Conservation (phyloP, 2,888 invertebrate species). For the Mycalesis mineus region DNA sequence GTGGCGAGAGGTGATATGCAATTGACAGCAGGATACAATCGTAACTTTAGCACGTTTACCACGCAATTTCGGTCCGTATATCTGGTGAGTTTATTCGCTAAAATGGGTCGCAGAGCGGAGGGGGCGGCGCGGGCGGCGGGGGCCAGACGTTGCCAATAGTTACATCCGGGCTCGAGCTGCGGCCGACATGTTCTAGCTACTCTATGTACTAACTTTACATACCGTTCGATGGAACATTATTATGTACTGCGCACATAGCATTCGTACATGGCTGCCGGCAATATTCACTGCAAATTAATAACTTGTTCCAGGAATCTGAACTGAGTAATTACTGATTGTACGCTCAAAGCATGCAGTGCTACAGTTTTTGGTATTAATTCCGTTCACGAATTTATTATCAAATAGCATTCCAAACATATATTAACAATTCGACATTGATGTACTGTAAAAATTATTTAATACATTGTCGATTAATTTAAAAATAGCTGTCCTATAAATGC, state of each 20-base stretch:
- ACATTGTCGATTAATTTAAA: no score
- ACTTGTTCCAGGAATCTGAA: slow-evolving; percentile 19
- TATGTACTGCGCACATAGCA: slow-evolving; percentile 29
- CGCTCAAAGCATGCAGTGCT: not conserved
- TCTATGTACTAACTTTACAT: slow-evolving; percentile 28
- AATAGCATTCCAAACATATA: no score
- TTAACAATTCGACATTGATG: no score
- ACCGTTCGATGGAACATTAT: slow-evolving; percentile 29
- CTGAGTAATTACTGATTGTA: slow-evolving; percentile 8
- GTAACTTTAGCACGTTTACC: slow-evolving; percentile 29
- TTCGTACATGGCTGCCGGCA: slow-evolving; percentile 21
- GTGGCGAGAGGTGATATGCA: slow-evolving; percentile 43
- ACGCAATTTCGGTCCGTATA: slow-evolving; percentile 34
- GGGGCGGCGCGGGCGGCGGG: slow-evolving; percentile 18
- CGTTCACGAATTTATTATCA: no score
- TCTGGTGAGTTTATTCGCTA: slow-evolving; percentile 29
- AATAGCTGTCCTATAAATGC: no score
- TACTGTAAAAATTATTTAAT: no score
- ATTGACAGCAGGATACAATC: slow-evolving; percentile 38
- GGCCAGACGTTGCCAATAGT: slow-evolving; percentile 44
- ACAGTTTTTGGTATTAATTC: not conserved
- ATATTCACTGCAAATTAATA: slow-evolving; percentile 32
- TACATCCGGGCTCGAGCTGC: slow-evolving; percentile 44
- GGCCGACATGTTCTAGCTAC: slow-evolving; percentile 35
- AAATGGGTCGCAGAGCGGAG: slow-evolving; percentile 29